Conservation (phyloP, 2,888 invertebrate species). For the Lampropteryx suffumata region DNA sequence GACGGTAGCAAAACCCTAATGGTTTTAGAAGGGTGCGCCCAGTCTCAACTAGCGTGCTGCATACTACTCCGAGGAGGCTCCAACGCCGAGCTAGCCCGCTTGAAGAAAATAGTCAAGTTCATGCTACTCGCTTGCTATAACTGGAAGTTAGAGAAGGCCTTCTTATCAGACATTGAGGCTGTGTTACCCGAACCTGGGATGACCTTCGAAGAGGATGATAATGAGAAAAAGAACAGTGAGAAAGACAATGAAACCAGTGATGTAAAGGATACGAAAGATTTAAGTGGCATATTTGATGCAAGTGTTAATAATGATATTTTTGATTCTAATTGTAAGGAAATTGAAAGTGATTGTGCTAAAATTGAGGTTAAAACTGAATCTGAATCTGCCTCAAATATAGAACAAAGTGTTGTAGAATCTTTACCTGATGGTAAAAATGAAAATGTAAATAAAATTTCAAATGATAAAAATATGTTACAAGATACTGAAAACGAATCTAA, state of each 20-base stretch:
- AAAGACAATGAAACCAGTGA: background rate
- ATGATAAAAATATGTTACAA: background rate
- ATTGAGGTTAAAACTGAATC: no score
- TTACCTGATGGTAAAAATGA: background rate
- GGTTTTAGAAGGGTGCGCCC: constrained; percentile 95
- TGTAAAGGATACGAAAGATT: background rate
- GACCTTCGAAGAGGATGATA: constrained; percentile 61
- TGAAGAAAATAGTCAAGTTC: constrained; percentile 92
- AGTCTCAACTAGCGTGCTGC: constrained; percentile 92
- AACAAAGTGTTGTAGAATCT: no score
- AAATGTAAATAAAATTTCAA: no score
- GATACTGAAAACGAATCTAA: constrained; percentile 5
- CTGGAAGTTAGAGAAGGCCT: constrained; percentile 95
- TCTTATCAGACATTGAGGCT: constrained; percentile 92
- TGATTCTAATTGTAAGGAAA: constrained; percentile 6
- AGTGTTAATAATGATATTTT: constrained; percentile 10
- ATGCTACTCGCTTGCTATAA: constrained; percentile 94
- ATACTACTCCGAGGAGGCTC: constrained; percentile 92
- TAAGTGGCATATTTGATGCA: constrained; percentile 1
- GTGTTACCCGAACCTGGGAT: constrained; percentile 69
- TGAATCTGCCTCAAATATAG: no score
- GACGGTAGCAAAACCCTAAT: constrained; percentile 92
- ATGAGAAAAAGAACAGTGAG: constrained; percentile 3
- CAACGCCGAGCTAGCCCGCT: constrained; percentile 87
- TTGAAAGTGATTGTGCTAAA: no score